Base-by-base conservation (phyloP, 2,888 invertebrate species). In the Meiosimyza platycephala region DNA sequence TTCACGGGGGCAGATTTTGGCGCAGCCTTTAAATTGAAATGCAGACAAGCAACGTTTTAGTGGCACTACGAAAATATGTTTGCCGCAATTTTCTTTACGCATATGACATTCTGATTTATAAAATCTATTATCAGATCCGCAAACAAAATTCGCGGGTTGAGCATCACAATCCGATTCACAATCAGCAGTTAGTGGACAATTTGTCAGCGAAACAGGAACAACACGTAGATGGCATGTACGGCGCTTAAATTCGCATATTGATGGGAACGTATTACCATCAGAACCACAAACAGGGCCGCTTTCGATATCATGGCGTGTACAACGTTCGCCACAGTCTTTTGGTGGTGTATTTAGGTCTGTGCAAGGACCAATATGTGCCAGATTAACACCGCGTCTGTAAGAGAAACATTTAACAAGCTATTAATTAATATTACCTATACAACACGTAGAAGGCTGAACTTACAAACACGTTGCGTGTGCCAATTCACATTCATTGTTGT, bases 81-180 rank as follows among this genome's bases (percentile, higher is more conserved):
- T 95, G 57, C 95, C 96, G 88, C 96, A 96, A 84, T 96, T 96
- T 84, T 93, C 93, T 84, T 93, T 92, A 86, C 94, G 94, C 96
- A 96, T 96, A 84, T 95, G 92, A 83, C 96, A 96, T 88, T 95
- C 94, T 85, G 94, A 95, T 82, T 93, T 92, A 87, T 96, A 96
- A 85, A 96, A 94, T 83, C 95, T 92, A 87, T 95, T 95, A 87
- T 96, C 96, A 11, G 95, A 95, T 51, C 95, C 95, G 85, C 96
- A 96, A 67, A 96, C 94, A 84, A 95, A 95, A 77, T 90, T 88
- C 76, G 92, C 92, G 68, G 90, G 90, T 82, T 93, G 92, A 9
- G 82, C 83, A 80, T 86, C 86, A 73, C 88, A 88, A 79, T 90
- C 89, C 7, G 88, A 87, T 80, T 93, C 91, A 88, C 96, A 96